Evolutionary conservation across 2,888 invertebrate genomes (phyloP), one percentile per base, ranked within the genome.

Genomic region (Tachina fera): DNA sequence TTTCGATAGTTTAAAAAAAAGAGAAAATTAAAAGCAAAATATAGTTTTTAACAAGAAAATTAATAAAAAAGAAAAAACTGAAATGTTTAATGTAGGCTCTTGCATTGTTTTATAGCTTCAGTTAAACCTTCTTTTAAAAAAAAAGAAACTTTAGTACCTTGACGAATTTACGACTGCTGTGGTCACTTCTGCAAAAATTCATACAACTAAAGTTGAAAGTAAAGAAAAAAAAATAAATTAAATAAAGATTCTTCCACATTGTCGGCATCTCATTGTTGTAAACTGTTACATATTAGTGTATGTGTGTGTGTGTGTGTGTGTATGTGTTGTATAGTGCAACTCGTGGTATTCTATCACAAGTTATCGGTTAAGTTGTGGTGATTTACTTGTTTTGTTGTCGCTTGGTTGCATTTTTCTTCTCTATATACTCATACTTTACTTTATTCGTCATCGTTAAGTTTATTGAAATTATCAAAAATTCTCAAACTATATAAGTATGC

Each of bases 141-240:
- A 31, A 31, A 79, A 78, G 70, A 82, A 31, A 31, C 31, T 74
- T 77, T 82, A 82, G 58, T 45, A 78, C 85, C 75, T 82, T 82
- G 81, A 85, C 68, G 85, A 85, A 85, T 85, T 85, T 82, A 85
- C 74, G 85, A 82, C 71, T 81, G 81, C 70, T 78, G 75, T 82
- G 74, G 63, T 78, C 45, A 56, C 43, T 74, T 70, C 65, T 61
- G 74, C 67, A 65, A 78, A 61, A 77, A 68, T 77, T 81, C 51
- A 67, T 76, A 67, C 60, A 67, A 58, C 60, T 16, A 31, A 71
- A 51, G 14, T 45, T 61, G 60, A 45, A n/a, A n/a, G n/a, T n/a
- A n/a, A n/a, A n/a, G n/a, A n/a, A 6, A 31, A 31, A 31, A 6
- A 31, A 31, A 31, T 31, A 31, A 31, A 31, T 31, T 31, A 31